Evolutionary conservation across 2,888 invertebrate genomes (phyloP), one percentile per base, ranked within the genome.

Genomic region (Apamea sordens): DNA sequence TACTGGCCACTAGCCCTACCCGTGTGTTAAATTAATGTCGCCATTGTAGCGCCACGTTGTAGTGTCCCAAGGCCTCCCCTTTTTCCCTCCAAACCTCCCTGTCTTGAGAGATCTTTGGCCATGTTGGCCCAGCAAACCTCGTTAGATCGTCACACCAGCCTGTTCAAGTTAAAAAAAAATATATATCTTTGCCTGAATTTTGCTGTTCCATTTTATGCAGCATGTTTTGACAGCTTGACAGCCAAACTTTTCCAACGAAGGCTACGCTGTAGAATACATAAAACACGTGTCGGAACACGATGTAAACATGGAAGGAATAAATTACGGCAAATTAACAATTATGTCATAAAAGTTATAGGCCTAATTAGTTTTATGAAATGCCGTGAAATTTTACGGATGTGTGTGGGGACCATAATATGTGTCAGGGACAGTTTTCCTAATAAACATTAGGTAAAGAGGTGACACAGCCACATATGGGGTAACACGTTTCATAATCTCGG

Each of bases 191-290:
- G n/a, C 59, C 7, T 28, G 28, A 6, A 28, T 28, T 61, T 61
- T 61, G 18, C 8, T 7, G 61, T 28, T 61, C 28, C 7, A 61
- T 61, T 61, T 61, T 28, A 7, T 61, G 2, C 0, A 15, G 21
- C 15, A 15, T 79, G 71, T 76, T 64, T 44, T 65, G 81, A 75
- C 77, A 74, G 74, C 79, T 72, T 73, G 79, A 72, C 72, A 73
- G 0, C 18, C 4, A 56, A 73, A 65, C 41, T 75, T 73, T 74
- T 15, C 8, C 32, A n/a, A 63, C 13, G 32, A 36, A 70, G 36
- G 68, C 56, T n/a, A 74, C 56, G 41, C 36, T 69, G 68, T 13
- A 36, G 18, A n/a, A 50, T 4, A 28, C 71, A 28, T 36, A 1
- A 47, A 67, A 70, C 67, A 41, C n/a, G 59, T 70, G 15, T 7